Percentiles rank a stretch among this genome's conserved stretches.
Evolutionary conservation across 2,888 invertebrate genomes (phyloP).

Genomic region (Dorcus parallelipipedus): DNA sequence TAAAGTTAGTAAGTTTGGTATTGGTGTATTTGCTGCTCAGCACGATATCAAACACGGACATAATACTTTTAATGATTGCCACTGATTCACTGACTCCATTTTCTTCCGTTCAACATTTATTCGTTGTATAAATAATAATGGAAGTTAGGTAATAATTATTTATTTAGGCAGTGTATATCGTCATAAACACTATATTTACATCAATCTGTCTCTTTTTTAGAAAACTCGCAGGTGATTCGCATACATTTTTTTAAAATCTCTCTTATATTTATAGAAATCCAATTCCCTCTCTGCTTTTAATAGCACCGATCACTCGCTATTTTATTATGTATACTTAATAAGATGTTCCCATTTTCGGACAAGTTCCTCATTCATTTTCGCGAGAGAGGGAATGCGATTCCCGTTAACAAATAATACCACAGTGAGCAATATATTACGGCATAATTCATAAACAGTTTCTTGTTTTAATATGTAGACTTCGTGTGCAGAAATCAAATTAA

Average conservation of each 20-base stretch:
- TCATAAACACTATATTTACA: slow-evolving; percentile 52
- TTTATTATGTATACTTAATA: background rate
- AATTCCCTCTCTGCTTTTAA: slow-evolving; percentile 15
- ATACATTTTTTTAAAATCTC: slow-evolving; percentile 27
- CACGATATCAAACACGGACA: too few species aligned
- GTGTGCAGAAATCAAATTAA: slow-evolving; percentile 1
- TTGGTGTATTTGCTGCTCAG: too few species aligned
- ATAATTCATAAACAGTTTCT: slow-evolving; percentile 26
- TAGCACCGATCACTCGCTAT: background rate
- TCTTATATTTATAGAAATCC: slow-evolving; percentile 14
- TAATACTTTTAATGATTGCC: too few species aligned
- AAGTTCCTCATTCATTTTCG: background rate
- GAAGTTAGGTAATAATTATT: slow-evolving; percentile 46
- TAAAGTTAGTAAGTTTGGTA: too few species aligned
- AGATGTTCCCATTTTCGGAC: background rate
- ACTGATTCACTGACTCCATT: too few species aligned
- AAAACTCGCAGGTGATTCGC: slow-evolving; percentile 39
- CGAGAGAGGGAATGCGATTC: slow-evolving; percentile 30
- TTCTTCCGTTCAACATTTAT: background rate
- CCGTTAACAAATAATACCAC: slow-evolving; percentile 41
- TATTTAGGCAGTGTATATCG: slow-evolving; percentile 51
- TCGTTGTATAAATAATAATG: slow-evolving; percentile 11
- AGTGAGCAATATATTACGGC: slow-evolving; percentile 41
- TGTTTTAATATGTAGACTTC: slow-evolving; percentile 3
- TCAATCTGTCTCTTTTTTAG: slow-evolving; percentile 42